phyloP scores from a whole-genome alignment of 2,113 vertebrate species.

The Callorhinus ursinus region DNA sequence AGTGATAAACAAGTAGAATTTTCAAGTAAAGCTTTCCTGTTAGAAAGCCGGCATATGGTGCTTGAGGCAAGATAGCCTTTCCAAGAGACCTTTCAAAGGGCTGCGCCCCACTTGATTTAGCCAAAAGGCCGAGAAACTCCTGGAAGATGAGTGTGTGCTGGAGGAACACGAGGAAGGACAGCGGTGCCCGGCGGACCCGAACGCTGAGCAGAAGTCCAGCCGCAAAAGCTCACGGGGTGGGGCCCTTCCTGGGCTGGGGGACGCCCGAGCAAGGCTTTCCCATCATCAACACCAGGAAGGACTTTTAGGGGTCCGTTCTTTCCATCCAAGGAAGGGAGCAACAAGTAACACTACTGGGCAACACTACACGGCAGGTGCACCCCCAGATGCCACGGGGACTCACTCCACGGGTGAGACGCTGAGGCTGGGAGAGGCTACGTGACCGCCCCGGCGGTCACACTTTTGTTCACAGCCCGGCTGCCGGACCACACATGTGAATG shows the following conservation, averaged over 20 bases:
- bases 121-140: too few relatives aligned
- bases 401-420: neutral
- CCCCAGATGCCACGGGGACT: neutral
- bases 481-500: rapidly evolving
- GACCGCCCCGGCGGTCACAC: too few relatives aligned
- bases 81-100: neutral
- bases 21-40: neutral
- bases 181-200: rapidly evolving
- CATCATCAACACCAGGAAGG: neutral
- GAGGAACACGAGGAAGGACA: neutral
- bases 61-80: neutral
- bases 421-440: neutral
- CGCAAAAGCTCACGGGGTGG: neutral
- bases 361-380: neutral
- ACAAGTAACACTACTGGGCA: neutral
- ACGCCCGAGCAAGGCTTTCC: neutral
- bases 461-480: too few relatives aligned
- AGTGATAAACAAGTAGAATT: neutral
- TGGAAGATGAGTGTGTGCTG: neutral
- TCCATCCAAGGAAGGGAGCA: neutral
- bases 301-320: neutral
- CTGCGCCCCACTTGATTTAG: too few relatives aligned
- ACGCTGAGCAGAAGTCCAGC: neutral
- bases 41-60: neutral
- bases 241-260: neutral